Evolutionary conservation across 2,888 invertebrate genomes (phyloP).

Genomic region (Patella pellucida): DNA sequence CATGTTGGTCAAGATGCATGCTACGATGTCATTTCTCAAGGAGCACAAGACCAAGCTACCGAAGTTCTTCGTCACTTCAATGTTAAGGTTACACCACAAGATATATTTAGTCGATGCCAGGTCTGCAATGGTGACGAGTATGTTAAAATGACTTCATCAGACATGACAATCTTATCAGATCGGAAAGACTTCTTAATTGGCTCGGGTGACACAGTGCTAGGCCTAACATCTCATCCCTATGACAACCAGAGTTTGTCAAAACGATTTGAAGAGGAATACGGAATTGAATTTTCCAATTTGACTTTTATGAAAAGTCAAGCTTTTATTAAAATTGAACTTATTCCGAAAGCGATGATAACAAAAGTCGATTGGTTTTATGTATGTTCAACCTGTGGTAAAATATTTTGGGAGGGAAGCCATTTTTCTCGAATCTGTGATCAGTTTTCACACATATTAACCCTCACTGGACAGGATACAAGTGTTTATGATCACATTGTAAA

Average conservation of each 20-base stretch:
- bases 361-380: slow-evolving; percentile 77
- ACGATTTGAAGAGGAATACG: slow-evolving; percentile 65
- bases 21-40: slow-evolving; percentile 75
- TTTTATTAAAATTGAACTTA: slow-evolving; percentile 63
- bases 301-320: slow-evolving; percentile 29
- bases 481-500: too few relatives aligned
- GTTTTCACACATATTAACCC: slow-evolving; percentile 56
- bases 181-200: slow-evolving; percentile 16
- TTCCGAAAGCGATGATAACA: slow-evolving; percentile 72
- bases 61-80: slow-evolving; percentile 80
- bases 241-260: slow-evolving; percentile 13
- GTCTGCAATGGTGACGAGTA: slow-evolving; percentile 57
- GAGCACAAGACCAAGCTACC: slow-evolving; percentile 77
- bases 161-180: slow-evolving; percentile 35
- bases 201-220: too few relatives aligned
- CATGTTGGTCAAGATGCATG: slow-evolving; percentile 76
- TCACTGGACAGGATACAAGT: not conserved
- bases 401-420: slow-evolving; percentile 80
- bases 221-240: not conserved
- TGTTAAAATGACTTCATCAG: slow-evolving; percentile 41
- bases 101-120: slow-evolving; percentile 83
- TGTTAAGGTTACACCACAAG: slow-evolving; percentile 76
- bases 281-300: slow-evolving; percentile 43
- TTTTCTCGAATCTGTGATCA: slow-evolving; percentile 64
- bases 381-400: slow-evolving; percentile 82